Evolutionary conservation across 1,140 invertebrate species (phyloP).

Genomic region (Drosophila sechellia): DNA sequence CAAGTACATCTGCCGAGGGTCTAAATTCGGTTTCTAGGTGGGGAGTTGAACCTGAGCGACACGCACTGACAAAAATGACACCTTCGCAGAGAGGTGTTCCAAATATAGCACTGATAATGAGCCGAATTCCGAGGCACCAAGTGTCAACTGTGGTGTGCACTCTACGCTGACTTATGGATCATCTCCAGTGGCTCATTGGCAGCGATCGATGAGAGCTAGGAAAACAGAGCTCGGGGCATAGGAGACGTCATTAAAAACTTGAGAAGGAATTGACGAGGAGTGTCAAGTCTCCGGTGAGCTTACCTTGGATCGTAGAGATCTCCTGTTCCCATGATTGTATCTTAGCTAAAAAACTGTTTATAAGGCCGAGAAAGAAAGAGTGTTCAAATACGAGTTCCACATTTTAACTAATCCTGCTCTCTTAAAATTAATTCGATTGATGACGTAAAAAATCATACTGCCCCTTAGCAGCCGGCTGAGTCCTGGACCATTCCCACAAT

Average conservation of each 20-base stretch:
- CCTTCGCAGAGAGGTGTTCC: conserved; percentile 36
- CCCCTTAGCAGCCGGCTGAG: background rate
- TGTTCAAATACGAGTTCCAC: background rate
- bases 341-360: background rate
- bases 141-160: conserved; percentile 34
- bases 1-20: conserved; percentile 53
- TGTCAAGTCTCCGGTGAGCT: conserved; percentile 11
- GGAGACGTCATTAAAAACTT: background rate
- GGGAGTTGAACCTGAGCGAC: conserved; percentile 68
- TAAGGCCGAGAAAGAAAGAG: no score
- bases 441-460: background rate
- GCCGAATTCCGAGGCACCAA: conserved; percentile 38
- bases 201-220: conserved; percentile 9
- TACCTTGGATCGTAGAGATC: background rate
- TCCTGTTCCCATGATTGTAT: conserved; percentile 12
- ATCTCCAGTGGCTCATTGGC: conserved; percentile 45
- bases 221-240: background rate
- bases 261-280: background rate
- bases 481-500: background rate
- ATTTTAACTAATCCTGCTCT: background rate
- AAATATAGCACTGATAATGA: conserved; percentile 59
- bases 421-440: no score
- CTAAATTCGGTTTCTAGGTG: conserved; percentile 14
- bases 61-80: conserved; percentile 64
- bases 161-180: conserved; percentile 44